Percentiles rank a stretch among this genome's conserved stretches.
Conservation (phyloP, 2,113 vertebrate species). For the Trematocara macrostoma region DNA sequence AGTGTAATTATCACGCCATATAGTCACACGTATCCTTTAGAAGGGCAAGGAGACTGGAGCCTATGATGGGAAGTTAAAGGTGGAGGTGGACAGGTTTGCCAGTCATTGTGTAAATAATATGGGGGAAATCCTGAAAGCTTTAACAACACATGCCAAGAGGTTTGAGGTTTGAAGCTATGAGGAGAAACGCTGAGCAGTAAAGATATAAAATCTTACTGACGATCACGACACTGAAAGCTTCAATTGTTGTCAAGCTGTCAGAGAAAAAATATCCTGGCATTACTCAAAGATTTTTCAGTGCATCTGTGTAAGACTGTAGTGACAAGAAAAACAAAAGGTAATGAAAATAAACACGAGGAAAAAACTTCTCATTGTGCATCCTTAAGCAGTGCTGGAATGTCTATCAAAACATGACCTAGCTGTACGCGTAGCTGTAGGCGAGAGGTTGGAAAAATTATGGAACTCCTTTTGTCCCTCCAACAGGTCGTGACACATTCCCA, state of each 20-base stretch:
- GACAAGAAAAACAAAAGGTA: constrained; percentile 37
- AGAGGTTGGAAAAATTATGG: constrained; percentile 32
- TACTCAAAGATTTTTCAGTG: background rate
- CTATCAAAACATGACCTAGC: constrained; percentile 58
- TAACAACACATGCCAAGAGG: background rate
- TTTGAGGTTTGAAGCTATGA: background rate
- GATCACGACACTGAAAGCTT: background rate
- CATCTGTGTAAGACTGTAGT: constrained; percentile 12
- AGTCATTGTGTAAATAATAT: background rate
- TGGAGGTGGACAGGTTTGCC: background rate
- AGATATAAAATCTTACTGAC: constrained; percentile 6
- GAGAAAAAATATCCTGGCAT: background rate
- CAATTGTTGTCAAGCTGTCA: constrained; percentile 5
- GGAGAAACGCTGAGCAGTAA: background rate
- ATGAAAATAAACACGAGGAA: constrained; percentile 39
- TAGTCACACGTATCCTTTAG: background rate
- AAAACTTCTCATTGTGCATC: constrained; percentile 20
- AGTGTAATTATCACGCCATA: background rate
- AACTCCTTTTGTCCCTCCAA: background rate
- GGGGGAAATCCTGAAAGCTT: background rate
- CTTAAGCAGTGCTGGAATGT: constrained; percentile 44
- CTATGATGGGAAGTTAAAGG: background rate
- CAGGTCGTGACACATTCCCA: constrained; percentile 41
- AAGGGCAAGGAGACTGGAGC: background rate
- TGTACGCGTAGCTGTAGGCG: constrained; percentile 12